Percentiles rank a stretch among this genome's conserved stretches.
Evolutionary conservation across 2,888 invertebrate genomes (phyloP).

Genomic region (Hedychridium roseum): DNA sequence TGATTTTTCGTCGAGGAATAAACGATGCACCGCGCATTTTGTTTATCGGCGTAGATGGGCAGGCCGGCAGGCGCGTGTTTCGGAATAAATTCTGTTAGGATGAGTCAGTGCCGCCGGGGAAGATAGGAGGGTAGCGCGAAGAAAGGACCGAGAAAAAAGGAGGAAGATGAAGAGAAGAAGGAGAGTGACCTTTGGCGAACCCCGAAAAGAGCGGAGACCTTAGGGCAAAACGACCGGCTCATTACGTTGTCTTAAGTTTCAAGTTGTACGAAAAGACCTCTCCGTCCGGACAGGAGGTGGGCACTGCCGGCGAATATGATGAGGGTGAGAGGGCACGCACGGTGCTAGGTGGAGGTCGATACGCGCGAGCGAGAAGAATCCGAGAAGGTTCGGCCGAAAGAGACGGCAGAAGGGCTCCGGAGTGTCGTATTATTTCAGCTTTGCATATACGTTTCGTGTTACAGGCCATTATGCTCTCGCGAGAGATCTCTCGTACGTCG

Average conservation of each 20-base stretch:
- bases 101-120: slow-evolving; percentile 10
- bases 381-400: slow-evolving; percentile 6
- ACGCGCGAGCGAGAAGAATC: slow-evolving; percentile 5
- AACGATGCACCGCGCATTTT: too few relatives aligned
- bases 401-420: slow-evolving; percentile 13
- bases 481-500: too few relatives aligned
- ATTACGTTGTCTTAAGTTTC: slow-evolving; percentile 53
- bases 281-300: slow-evolving; percentile 28
- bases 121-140: neutral
- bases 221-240: slow-evolving; percentile 37
- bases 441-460: slow-evolving; percentile 52
- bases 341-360: slow-evolving; percentile 22
- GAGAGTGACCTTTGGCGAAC: slow-evolving; percentile 16
- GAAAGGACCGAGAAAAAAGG: slow-evolving; percentile 1
- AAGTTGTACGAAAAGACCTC: slow-evolving; percentile 35
- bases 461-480: slow-evolving; percentile 42
- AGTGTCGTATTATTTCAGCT: slow-evolving; percentile 50
- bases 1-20: too few relatives aligned
- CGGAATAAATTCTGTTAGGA: slow-evolving; percentile 18
- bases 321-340: slow-evolving; percentile 41
- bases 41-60: too few relatives aligned
- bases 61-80: too few relatives aligned
- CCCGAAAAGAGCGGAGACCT: slow-evolving; percentile 1
- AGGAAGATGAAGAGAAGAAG: slow-evolving; percentile 2
- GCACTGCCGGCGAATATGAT: slow-evolving; percentile 35